Evolutionary conservation across 2,113 vertebrate genomes (phyloP), one percentile per base, ranked within the genome.

Genomic region (Potamarius usumacintae): DNA sequence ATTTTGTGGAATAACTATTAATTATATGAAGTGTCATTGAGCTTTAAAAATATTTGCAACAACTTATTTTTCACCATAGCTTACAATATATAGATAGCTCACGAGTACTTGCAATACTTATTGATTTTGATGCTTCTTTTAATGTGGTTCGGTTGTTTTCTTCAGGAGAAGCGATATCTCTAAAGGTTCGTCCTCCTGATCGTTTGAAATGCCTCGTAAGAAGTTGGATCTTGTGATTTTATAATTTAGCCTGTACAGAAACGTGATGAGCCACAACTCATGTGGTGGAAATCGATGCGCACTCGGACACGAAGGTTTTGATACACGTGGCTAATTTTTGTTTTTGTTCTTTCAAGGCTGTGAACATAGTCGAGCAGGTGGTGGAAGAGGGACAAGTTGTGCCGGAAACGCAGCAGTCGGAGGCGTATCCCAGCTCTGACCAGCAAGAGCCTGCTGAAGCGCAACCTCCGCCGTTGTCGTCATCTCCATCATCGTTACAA

Each of bases 311-410:
- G 2, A 27, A 71, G 14, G 1, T 10, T 42, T 69, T 30, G 14
- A 30, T 15, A 4, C 15, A 25, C n/a, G 6, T 1, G 60, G 27
- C 17, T 76, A 11, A 27, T 20, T 80, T 27, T 82, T 7, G 81
- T 14, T 79, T 8, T 65, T 65, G 80, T 63, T 77, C 81, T 90
- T 27, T 89, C 60, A 17, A 95, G 94, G 94, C 92, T 94, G 92
- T 94, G 92, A 95, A 92, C 92, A 91, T 89, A 86, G 84, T 89
- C 82, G 95, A 97, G 93, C 86, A 88, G 72, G 86, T 90, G 72
- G 92, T 93, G 84, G 91, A 92, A 25, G 91, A 91, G 55, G 82
- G 85, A 1, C 88, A 89, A 80, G 17, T 91, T 88, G 94, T 93
- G 86, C 91, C 90, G 72, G 91, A 94, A 72, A 88, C 88, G 30